phyloP scores from a whole-genome alignment of 2,113 vertebrate genomes.

The Cyanoderma ruficeps region DNA sequence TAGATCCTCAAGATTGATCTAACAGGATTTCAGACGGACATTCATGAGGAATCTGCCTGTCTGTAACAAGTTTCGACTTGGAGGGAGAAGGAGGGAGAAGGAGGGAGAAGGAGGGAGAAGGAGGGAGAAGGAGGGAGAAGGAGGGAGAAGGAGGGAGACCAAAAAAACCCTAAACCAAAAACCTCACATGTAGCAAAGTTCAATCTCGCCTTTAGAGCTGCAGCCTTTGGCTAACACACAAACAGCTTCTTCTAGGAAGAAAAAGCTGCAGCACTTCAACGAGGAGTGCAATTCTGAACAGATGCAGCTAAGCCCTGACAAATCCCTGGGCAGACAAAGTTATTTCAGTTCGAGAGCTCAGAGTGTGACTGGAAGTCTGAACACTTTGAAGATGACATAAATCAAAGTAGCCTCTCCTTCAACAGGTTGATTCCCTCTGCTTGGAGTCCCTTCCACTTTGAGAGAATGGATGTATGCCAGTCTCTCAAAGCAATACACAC shows the following conservation, averaged over 20 bases:
- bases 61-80: background rate
- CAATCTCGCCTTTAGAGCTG: background rate
- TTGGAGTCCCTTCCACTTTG: background rate
- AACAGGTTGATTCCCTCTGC: background rate
- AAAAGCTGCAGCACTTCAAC: background rate
- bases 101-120: no score
- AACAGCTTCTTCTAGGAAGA: background rate
- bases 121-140: no score
- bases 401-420: background rate
- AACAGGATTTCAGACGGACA: background rate
- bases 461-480: background rate
- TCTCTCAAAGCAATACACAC: background rate
- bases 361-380: background rate
- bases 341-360: background rate
- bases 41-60: background rate
- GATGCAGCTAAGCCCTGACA: slow-evolving; percentile 38
- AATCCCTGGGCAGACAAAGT: background rate
- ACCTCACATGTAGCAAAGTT: background rate
- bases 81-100: no score
- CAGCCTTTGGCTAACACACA: background rate
- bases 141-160: no score
- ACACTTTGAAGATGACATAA: background rate
- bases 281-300: slow-evolving; percentile 21
- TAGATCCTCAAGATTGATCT: background rate
- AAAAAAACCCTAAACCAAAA: background rate